Base-by-base conservation (phyloP, 2,888 invertebrate genomes). In the Machimus rusticus region DNA sequence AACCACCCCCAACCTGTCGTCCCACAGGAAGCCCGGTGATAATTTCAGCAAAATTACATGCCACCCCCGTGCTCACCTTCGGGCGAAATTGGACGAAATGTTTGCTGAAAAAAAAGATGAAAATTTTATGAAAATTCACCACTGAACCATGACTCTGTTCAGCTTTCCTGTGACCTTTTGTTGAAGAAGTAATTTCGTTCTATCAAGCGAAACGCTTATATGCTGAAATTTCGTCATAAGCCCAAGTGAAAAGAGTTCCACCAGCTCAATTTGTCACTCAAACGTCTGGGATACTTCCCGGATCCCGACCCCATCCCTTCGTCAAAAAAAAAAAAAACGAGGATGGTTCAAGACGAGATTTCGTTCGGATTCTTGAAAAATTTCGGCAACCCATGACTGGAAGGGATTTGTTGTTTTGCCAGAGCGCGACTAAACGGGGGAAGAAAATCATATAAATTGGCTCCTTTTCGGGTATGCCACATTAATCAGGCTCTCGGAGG, bases 261-360 rank as follows among this genome's bases (percentile, higher is more conserved):
- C 34, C 39, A 23, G 77, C 77, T 39, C 77, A 77, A 77, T 77
- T 77, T 77, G 77, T 77, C 39, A 77, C 77, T 77, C 77, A 77
- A 77, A 37, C 37, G 66, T 66, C 28, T 66, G 3, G 31, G 19
- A 77, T 9, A 37, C 23, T 77, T 34, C 39, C 77, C 31, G 2
- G 6, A 37, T 16, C 55, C 55, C 55, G 39, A 0, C 1, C n/a
- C 12, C 43, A 55, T 8, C 19, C 55, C 8, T 6, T 16, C 19
- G 2, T 12, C 19, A 8, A 9, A 28, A n/a, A n/a, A n/a, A n/a
- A n/a, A n/a, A n/a, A n/a, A n/a, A 66, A 23, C 12, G 6, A 6
- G 66, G 66, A 28, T 66, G 28, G 12, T 28, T 12, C 28, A 66
- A 66, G 66, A 66, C 66, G 66, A n/a, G 19, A 28, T 14, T 28